phyloP scores from a whole-genome alignment of 2,888 invertebrate genomes.

The Gymnosoma rotundatum region DNA sequence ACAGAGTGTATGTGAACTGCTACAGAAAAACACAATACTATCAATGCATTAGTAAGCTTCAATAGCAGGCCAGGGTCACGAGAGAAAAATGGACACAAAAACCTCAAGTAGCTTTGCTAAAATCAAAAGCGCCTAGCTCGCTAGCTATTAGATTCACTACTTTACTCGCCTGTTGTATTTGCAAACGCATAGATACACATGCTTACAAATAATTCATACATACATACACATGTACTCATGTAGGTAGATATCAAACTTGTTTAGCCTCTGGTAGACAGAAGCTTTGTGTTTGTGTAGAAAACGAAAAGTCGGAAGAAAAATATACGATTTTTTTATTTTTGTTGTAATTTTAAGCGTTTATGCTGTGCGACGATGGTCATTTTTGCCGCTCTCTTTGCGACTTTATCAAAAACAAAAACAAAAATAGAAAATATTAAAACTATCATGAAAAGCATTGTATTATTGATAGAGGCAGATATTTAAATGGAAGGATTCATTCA shows the following conservation, averaged over 20 bases:
- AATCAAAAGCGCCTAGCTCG: conserved; percentile 38
- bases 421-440: conserved; percentile 11
- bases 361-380: conserved; percentile 31
- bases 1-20: conserved; percentile 59
- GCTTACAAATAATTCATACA: background rate
- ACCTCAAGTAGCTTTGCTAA: conserved; percentile 73
- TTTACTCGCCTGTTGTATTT: conserved; percentile 32
- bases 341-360: conserved; percentile 45
- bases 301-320: conserved; percentile 69
- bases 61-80: conserved; percentile 82
- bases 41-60: conserved; percentile 74
- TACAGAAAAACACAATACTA: conserved; percentile 47
- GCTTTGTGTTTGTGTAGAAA: conserved; percentile 26
- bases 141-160: conserved; percentile 43
- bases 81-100: conserved; percentile 78
- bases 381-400: conserved; percentile 48
- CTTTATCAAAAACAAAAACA: conserved; percentile 29
- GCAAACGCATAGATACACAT: background rate
- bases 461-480: conserved; percentile 16
- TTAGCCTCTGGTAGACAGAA: conserved; percentile 55
- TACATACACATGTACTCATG: background rate
- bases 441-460: conserved; percentile 5
- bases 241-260: conserved; percentile 27
- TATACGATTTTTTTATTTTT: conserved; percentile 32
- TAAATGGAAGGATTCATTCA: background rate